Evolutionary conservation across 2,888 invertebrate genomes (phyloP), one percentile per base, ranked within the genome.

Genomic region (Drosophila pseudotakahashii): DNA sequence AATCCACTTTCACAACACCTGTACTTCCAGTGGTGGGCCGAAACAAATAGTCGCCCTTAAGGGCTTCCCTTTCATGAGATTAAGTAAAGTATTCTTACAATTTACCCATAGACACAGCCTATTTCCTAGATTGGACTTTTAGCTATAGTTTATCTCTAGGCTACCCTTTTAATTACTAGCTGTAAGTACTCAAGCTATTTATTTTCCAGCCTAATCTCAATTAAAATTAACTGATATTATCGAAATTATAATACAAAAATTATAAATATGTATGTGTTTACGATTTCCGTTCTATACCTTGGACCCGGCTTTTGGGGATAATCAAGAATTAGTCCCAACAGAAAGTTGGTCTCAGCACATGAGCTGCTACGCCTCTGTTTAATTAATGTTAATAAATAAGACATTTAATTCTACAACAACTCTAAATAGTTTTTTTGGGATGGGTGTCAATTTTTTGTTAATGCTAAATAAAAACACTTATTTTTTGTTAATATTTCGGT

Each of bases 101-200:
- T n/a, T 54, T 54, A 61, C 39, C 13, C 13, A 54, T 32, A 48
- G 6, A 30, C 30, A 32, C 34, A 32, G 41, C 36, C 42, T 42
- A 34, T 48, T 7, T 42, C 47, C 9, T 42, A 26, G 10, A 23
- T 52, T 53, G 37, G 9, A 62, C 48, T 54, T 57, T 62, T 70
- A 52, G n/a, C 39, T 48, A 34, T 67, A 71, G 39, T 59, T 55
- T 57, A 64, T 41, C 14, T 32, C 32, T 39, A 70, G 64, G 57
- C 62, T 11, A 11, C 32, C 45, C 68, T 60, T 66, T 67, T 59
- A 61, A 45, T 70, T 69, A 70, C 37, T 80, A 83, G 51, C 54
- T 30, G 26, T 50, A 72, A 72, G 54, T n/a, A 34, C 41, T 32
- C 16, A 50, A 39, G 57, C 51, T 78, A 78, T 83, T 80, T 86